A percentile compares a stretch with the other conserved stretches of the same genome.
These are phyloP conservation scores for Mola mola DNA, from an alignment of 2,113 vertebrate species.

Conservation along the genomic window DNA sequence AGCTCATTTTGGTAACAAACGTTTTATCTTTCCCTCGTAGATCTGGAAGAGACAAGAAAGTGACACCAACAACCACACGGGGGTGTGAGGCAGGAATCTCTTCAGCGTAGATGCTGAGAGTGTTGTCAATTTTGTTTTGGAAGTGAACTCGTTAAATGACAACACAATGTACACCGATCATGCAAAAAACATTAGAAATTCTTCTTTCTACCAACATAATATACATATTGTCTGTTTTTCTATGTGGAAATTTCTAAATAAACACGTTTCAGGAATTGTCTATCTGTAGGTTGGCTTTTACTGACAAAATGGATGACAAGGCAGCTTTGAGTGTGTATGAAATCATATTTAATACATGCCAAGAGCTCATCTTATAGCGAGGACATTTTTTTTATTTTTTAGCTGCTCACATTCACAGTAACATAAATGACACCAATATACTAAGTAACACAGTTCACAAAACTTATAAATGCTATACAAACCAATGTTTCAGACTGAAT, in stretches of 20 bases:
- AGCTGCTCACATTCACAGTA: slow-evolving; percentile 11
- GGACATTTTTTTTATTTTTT: too few species aligned
- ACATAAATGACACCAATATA: background rate
- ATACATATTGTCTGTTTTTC: slow-evolving; percentile 26
- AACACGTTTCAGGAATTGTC: slow-evolving; percentile 41
- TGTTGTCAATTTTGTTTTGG: background rate
- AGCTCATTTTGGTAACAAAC: background rate
- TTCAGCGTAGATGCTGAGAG: background rate
- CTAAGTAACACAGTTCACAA: slow-evolving; percentile 16
- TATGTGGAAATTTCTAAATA: slow-evolving; percentile 69
- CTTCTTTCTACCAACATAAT: slow-evolving; percentile 8
- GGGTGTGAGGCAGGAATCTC: slow-evolving; percentile 55
- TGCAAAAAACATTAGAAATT: slow-evolving; percentile 6
- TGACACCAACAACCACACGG: slow-evolving; percentile 86
- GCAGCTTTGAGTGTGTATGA: too few species aligned
- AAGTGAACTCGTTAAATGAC: background rate
- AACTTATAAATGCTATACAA: slow-evolving; percentile 1
- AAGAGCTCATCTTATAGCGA: background rate
- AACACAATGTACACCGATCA: slow-evolving; percentile 3
- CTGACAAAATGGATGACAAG: too few species aligned
- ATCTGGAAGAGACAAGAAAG: slow-evolving; percentile 93
- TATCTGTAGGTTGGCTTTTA: background rate
- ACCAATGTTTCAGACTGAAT: slow-evolving; percentile 27
- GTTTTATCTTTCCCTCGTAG: slow-evolving; percentile 69
- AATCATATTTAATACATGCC: slow-evolving; percentile 15